phyloP scores from a whole-genome alignment of 1,140 invertebrate genomes.

The Pseudomyrmex cubaensis region DNA sequence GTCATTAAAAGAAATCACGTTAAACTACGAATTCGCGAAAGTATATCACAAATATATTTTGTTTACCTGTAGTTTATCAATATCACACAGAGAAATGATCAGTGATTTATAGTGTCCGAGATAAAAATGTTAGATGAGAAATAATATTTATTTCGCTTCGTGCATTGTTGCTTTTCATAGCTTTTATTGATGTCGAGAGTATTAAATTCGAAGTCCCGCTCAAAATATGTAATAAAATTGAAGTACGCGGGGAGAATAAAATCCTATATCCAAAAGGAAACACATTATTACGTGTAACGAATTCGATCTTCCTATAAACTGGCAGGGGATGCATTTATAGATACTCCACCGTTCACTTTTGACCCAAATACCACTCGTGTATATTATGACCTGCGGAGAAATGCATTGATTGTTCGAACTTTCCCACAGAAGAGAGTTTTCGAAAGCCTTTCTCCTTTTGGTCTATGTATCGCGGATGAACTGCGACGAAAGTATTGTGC shows the following conservation, averaged over 20 bases:
- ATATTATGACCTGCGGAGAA: constrained; percentile 53
- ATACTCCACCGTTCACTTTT: constrained; percentile 23
- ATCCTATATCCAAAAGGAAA: not conserved
- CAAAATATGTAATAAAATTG: constrained; percentile 50
- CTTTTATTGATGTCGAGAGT: constrained; percentile 19
- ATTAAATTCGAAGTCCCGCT: constrained; percentile 33
- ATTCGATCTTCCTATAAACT: constrained; percentile 17
- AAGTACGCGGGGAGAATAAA: constrained; percentile 27
- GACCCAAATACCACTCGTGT: constrained; percentile 44
- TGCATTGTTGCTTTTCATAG: constrained; percentile 8
- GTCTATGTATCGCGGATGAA: constrained; percentile 35
- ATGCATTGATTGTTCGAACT: constrained; percentile 60
- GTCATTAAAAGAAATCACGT: not conserved
- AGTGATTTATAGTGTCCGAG: not conserved
- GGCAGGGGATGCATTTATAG: constrained; percentile 24
- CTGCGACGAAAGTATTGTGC: constrained; percentile 14
- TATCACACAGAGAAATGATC: no score
- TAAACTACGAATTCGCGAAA: no score
- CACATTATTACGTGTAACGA: not conserved
- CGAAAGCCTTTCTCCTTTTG: constrained; percentile 47
- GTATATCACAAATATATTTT: no score
- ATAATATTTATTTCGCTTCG: no score
- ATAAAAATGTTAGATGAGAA: not conserved
- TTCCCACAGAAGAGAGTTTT: constrained; percentile 65
- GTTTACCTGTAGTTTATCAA: no score